Evolutionary conservation across 2,888 invertebrate genomes (phyloP).

Genomic region (Eurois occulta): DNA sequence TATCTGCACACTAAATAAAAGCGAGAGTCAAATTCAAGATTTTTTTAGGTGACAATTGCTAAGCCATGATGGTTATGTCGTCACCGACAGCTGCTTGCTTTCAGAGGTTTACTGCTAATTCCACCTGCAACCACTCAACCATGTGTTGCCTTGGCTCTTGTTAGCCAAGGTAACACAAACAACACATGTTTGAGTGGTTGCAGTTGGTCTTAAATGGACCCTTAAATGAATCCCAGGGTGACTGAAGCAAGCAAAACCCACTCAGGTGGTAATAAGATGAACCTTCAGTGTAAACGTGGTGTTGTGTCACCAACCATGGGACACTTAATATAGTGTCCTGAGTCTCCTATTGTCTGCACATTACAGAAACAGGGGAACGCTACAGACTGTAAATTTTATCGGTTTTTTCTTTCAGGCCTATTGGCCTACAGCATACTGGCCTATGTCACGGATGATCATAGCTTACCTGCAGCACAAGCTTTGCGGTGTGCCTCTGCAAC

Average conservation of each 20-base stretch:
- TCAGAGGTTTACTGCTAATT: neutral
- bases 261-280: neutral
- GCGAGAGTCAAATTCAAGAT: neutral
- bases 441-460: neutral
- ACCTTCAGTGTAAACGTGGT: neutral
- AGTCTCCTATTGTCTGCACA: neutral
- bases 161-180: too few species aligned
- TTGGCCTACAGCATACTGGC: neutral
- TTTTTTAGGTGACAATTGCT: neutral
- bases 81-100: neutral
- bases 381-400: neutral
- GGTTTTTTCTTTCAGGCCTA: neutral
- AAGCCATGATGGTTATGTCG: neutral
- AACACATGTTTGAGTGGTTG: too few species aligned
- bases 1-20: neutral
- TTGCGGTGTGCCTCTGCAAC: constrained; percentile 85
- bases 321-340: neutral
- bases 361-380: neutral
- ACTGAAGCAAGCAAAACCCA: neutral
- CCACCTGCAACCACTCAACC: neutral
- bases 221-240: neutral
- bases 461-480: constrained; percentile 82
- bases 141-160: neutral
- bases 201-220: neutral
- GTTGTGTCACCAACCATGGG: neutral